Percentiles rank a stretch among this genome's conserved stretches.
Evolutionary conservation across 2,888 invertebrate genomes (phyloP).

Genomic region (Drosophila suboccidentalis): DNA sequence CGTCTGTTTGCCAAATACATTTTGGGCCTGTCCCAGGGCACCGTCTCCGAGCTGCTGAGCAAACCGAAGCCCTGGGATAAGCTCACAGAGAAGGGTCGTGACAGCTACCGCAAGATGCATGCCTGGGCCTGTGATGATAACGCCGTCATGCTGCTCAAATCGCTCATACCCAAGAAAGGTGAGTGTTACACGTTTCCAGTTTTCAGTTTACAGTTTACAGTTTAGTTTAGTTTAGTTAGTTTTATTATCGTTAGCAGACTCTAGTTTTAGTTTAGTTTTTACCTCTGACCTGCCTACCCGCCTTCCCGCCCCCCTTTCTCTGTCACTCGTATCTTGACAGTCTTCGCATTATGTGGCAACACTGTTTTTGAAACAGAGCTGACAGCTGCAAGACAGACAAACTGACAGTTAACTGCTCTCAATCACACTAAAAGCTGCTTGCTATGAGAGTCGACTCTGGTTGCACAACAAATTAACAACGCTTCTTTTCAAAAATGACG

Average conservation of each 20-base stretch:
- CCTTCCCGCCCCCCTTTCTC: neutral
- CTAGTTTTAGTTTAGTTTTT: constrained; percentile 6
- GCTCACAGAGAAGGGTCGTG: constrained; percentile 99
- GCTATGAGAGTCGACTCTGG: constrained; percentile 6
- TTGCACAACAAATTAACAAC: neutral
- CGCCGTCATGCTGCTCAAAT: constrained; percentile 98
- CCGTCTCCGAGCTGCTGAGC: constrained; percentile 98
- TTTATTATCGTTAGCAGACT: constrained; percentile 2
- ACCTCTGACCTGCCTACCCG: neutral
- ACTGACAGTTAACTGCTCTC: constrained; percentile 25
- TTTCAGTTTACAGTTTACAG: neutral
- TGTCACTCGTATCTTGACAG: constrained; percentile 1
- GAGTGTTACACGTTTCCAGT: constrained; percentile 84
- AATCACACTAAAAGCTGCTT: constrained; percentile 14
- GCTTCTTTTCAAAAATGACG: neutral
- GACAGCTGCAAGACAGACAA: constrained; percentile 19
- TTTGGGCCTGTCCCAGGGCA: constrained; percentile 98
- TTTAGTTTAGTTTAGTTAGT: constrained; percentile 19
- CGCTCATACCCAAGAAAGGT: constrained; percentile 99
- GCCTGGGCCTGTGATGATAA: constrained; percentile 99
- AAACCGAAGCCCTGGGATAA: constrained; percentile 99
- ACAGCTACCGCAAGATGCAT: constrained; percentile 99
- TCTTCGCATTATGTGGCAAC: constrained; percentile 1
- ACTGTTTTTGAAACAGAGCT: neutral
- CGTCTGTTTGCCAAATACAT: constrained; percentile 99